These are phyloP conservation scores for Palaemon carinicauda DNA, from an alignment of 1,140 invertebrate genomes.

Conservation along the genomic window DNA sequence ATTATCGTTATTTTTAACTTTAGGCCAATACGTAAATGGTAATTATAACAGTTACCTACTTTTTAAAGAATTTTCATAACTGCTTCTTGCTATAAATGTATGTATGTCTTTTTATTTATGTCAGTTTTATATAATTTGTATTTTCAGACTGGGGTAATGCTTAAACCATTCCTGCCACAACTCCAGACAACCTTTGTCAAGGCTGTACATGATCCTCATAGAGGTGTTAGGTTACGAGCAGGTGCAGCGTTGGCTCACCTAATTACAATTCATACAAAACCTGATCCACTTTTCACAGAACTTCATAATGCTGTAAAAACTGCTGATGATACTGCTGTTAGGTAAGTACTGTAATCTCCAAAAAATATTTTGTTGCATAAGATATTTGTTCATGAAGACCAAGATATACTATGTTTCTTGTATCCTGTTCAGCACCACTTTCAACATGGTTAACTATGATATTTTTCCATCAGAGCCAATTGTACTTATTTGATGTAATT, in stretches of 20 bases:
- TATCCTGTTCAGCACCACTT: no score
- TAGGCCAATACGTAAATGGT: no score
- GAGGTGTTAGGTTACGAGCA: slow-evolving; percentile 87
- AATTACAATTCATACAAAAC: slow-evolving; percentile 86
- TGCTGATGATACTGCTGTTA: slow-evolving; percentile 81
- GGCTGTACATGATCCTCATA: slow-evolving; percentile 86
- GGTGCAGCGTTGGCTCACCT: slow-evolving; percentile 87
- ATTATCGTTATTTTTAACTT: not conserved
- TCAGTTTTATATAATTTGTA: slow-evolving; percentile 15
- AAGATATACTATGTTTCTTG: no score
- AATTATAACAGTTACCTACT: no score
- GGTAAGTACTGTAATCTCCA: slow-evolving; percentile 69
- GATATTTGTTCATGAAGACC: no score
- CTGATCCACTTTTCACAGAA: slow-evolving; percentile 85
- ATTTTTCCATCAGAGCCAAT: no score
- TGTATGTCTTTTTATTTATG: slow-evolving; percentile 14
- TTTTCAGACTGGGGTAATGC: slow-evolving; percentile 81
- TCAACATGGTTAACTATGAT: no score
- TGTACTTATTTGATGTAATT: no score
- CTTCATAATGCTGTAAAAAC: slow-evolving; percentile 86
- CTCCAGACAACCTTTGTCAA: slow-evolving; percentile 97
- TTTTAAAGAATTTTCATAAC: not conserved
- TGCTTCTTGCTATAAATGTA: not conserved
- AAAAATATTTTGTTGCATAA: no score
- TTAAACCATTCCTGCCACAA: slow-evolving; percentile 98